phyloP scores from a whole-genome alignment of 2,797 vertebrate species.

The Crypturellus tataupa region DNA sequence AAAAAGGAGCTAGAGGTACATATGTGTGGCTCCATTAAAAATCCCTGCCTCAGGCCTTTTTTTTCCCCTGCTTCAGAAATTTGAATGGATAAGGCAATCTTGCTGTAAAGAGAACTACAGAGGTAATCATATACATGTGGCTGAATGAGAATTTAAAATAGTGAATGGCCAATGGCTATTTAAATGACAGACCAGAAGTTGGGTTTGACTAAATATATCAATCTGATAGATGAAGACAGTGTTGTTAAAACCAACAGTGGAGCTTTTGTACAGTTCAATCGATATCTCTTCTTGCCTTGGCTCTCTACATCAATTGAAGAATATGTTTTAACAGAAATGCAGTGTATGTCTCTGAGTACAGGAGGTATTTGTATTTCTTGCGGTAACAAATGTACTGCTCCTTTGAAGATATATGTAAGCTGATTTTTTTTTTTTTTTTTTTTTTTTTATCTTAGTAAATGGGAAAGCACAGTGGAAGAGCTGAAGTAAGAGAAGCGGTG shows the following conservation, averaged over 20 bases:
- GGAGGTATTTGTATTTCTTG: not conserved
- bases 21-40: not conserved
- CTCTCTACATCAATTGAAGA: not conserved
- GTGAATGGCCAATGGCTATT: not conserved
- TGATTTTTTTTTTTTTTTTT: not conserved
- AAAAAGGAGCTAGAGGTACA: not conserved
- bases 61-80: constrained; percentile 20
- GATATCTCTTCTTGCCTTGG: not conserved
- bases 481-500: not conserved
- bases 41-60: not conserved
- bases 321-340: constrained; percentile 48
- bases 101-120: not conserved
- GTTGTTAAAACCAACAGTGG: constrained; percentile 10
- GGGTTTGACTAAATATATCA: constrained; percentile 6
- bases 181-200: not conserved
- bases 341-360: not conserved
- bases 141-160: constrained; percentile 16
- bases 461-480: not conserved
- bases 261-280: not conserved
- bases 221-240: constrained; percentile 6
- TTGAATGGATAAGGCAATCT: not conserved
- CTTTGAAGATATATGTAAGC: not conserved
- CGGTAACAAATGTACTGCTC: not conserved
- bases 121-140: not conserved
- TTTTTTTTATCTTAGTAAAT: not conserved